Evolutionary conservation across 2,888 invertebrate species (phyloP).

Genomic region (Thysanoteuthis rhombus): DNA sequence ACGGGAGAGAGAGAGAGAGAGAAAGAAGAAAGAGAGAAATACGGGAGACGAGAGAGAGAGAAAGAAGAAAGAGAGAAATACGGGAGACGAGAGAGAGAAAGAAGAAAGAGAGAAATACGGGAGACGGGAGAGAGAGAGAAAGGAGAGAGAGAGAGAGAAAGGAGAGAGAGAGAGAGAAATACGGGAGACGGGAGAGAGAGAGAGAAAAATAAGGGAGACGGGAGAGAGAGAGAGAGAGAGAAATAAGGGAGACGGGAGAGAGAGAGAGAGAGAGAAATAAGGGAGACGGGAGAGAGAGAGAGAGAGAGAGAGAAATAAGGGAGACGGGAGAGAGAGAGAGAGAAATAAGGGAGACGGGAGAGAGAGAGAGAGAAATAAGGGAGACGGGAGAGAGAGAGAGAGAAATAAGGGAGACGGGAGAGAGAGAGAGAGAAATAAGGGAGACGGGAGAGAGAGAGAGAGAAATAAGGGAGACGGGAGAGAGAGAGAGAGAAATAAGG

Average conservation of each 20-base stretch:
- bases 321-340: not conserved
- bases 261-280: not conserved
- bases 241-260: too few relatives aligned
- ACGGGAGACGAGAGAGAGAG: not conserved
- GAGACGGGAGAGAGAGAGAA: not conserved
- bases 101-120: not conserved
- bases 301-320: not conserved
- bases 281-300: not conserved
- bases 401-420: too few relatives aligned
- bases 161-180: not conserved
- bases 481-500: too few relatives aligned
- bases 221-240: not conserved
- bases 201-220: too few relatives aligned
- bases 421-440: too few relatives aligned
- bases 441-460: too few relatives aligned
- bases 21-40: not conserved
- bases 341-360: not conserved
- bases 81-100: not conserved
- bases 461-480: too few relatives aligned
- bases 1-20: not conserved
- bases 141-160: too few relatives aligned
- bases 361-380: not conserved
- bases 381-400: not conserved
- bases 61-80: not conserved
- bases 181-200: not conserved